Evolutionary conservation across 2,888 invertebrate genomes (phyloP).

Genomic region (Seira musarum): DNA sequence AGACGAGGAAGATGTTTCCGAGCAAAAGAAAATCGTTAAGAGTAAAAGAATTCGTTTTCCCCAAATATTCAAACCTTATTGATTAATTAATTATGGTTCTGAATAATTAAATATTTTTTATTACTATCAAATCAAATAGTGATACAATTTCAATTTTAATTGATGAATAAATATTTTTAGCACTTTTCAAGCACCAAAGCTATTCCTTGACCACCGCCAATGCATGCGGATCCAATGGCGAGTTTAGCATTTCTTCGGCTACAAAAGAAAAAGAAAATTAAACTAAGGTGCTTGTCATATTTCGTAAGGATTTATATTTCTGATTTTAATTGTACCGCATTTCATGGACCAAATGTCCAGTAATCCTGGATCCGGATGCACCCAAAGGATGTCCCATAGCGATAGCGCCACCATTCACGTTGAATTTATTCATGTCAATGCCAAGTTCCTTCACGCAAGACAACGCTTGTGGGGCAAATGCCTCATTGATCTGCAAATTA

Average conservation of each 20-base stretch:
- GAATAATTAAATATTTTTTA: no score
- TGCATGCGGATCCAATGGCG: conserved; percentile 96
- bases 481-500: conserved; percentile 99
- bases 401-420: conserved; percentile 87
- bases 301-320: no score
- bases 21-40: no score
- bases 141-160: no score
- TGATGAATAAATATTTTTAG: no score
- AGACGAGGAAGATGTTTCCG: no score
- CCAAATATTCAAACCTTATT: no score
- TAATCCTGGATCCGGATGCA: conserved; percentile 94
- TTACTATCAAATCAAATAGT: no score
- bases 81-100: no score
- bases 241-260: conserved; percentile 89
- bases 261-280: conserved; percentile 71
- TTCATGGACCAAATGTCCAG: conserved; percentile 91
- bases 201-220: conserved; percentile 99
- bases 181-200: conserved; percentile 91
- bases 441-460: conserved; percentile 92
- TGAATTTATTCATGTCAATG: conserved; percentile 88
- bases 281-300: no score
- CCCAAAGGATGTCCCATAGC: conserved; percentile 96
- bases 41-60: no score
- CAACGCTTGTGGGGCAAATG: conserved; percentile 95
- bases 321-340: no score